phyloP scores from a whole-genome alignment of 2,888 invertebrate genomes.

The Zaprionus lineosus region DNA sequence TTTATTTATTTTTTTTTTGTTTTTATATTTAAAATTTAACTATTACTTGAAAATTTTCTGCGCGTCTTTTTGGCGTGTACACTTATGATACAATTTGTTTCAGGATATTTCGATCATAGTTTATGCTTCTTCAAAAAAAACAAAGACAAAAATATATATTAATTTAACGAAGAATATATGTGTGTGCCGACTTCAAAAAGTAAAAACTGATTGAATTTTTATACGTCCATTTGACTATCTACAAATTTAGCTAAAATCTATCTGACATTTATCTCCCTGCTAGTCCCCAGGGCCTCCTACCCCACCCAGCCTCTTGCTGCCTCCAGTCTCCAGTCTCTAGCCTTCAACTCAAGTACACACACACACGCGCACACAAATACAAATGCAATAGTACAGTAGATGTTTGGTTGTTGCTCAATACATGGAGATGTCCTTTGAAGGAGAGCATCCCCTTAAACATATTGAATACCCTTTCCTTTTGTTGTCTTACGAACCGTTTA shows the following conservation, averaged over 20 bases:
- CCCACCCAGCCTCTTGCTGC: too few species aligned
- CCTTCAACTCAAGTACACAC: too few species aligned
- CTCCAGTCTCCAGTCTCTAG: too few species aligned
- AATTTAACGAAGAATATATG: conserved; percentile 51
- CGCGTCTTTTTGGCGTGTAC: conserved; percentile 36
- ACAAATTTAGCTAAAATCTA: conserved; percentile 23
- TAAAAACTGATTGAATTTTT: conserved; percentile 64
- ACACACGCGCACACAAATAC: too few species aligned
- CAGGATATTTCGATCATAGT: conserved; percentile 44
- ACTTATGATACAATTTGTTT: conserved; percentile 48
- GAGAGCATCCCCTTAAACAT: too few species aligned
- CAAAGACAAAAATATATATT: conserved; percentile 42
- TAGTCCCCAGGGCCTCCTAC: too few species aligned
- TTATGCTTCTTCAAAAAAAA: conserved; percentile 47
- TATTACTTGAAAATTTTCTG: conserved; percentile 64
- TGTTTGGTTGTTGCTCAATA: too few species aligned
- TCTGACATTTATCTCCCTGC: too few species aligned
- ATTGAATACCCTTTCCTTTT: too few species aligned
- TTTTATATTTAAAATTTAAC: conserved; percentile 48
- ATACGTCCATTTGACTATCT: conserved; percentile 32
- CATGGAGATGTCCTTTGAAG: too few species aligned
- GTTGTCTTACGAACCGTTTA: conserved; percentile 72
- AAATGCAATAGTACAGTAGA: too few species aligned
- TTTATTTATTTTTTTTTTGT: conserved; percentile 5
- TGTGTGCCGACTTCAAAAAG: conserved; percentile 74